Conservation (phyloP, 2,113 vertebrate genomes). For the Dasyurus viverrinus region DNA sequence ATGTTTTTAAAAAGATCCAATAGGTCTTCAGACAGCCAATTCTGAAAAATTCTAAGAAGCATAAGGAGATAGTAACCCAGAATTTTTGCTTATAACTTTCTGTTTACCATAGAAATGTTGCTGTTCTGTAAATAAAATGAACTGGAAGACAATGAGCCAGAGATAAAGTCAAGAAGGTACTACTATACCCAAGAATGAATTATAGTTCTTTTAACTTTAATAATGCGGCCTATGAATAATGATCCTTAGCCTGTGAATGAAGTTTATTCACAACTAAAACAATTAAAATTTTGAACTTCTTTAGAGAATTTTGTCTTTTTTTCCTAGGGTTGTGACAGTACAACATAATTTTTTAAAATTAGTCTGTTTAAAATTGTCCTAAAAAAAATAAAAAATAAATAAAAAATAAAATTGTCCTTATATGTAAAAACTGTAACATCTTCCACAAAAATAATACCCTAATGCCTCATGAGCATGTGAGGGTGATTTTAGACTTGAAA, state of each 20-base stretch:
- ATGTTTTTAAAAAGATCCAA: neutral
- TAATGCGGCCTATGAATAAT: neutral
- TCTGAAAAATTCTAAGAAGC: neutral
- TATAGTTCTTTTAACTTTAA: neutral
- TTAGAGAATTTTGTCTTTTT: neutral
- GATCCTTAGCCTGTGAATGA: neutral
- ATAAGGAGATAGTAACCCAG: neutral
- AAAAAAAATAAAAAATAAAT: too few species aligned
- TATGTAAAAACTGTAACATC: neutral
- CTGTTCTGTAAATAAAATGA: neutral
- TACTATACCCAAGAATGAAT: neutral
- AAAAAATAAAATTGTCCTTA: neutral
- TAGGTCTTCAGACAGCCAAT: neutral
- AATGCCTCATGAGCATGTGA: neutral
- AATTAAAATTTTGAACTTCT: neutral
- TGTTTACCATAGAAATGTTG: neutral
- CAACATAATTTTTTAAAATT: neutral
- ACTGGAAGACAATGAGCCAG: neutral
- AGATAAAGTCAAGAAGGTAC: neutral
- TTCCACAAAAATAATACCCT: neutral
- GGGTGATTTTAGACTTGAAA: neutral
- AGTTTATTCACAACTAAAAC: neutral
- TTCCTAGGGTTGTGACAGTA: neutral
- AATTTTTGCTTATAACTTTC: neutral
- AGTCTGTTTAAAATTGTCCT: neutral